Evolutionary conservation across 2,888 invertebrate genomes (phyloP).

Genomic region (Rhimphoctona megacephalus): DNA sequence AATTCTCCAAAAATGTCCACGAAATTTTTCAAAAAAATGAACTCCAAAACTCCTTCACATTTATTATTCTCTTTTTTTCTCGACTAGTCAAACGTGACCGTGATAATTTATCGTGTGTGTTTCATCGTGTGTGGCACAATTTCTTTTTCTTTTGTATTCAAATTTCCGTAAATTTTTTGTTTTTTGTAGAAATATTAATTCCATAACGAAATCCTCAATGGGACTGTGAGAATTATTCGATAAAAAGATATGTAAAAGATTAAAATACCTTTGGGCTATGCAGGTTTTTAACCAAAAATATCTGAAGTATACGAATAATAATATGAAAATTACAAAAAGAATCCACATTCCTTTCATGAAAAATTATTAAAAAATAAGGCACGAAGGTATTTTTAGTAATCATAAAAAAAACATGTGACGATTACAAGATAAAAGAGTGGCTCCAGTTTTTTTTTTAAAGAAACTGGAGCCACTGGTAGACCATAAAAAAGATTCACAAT

Average conservation of each 20-base stretch:
- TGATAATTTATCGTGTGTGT: constrained; percentile 55
- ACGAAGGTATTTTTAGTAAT: not conserved
- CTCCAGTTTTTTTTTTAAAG: not conserved
- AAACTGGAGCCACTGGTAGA: too few relatives aligned
- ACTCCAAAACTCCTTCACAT: constrained; percentile 28
- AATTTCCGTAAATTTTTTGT: not conserved
- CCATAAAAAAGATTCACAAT: not conserved
- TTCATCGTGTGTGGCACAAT: constrained; percentile 48
- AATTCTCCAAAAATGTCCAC: constrained; percentile 29
- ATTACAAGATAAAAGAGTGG: not conserved
- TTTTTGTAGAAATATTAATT: not conserved
- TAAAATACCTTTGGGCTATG: too few relatives aligned
- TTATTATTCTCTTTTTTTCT: constrained; percentile 30
- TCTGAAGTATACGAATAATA: not conserved
- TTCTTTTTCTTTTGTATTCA: constrained; percentile 12
- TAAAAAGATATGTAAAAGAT: too few relatives aligned
- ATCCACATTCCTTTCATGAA: not conserved
- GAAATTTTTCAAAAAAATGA: constrained; percentile 27
- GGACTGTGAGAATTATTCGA: not conserved
- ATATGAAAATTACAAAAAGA: not conserved
- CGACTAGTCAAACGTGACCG: constrained; percentile 29
- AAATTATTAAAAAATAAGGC: not conserved
- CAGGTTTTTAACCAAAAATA: not conserved
- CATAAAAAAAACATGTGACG: not conserved
- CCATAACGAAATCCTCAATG: not conserved